These are phyloP conservation scores for Plodia interpunctella DNA, from an alignment of 1,140 invertebrate genomes.

Conservation along the genomic window DNA sequence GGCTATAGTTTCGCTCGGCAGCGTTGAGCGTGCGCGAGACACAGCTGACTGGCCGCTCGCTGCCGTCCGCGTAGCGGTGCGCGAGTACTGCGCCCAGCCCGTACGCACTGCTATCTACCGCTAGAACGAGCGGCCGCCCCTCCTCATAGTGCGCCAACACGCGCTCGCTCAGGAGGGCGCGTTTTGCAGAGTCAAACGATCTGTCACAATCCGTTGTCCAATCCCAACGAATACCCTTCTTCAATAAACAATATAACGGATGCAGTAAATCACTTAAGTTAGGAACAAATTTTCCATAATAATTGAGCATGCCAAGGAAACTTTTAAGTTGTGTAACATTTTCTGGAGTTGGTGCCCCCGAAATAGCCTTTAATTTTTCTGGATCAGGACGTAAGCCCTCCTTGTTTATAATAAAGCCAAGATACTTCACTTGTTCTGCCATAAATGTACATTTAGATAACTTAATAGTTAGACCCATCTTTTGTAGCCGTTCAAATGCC, in stretches of 20 bases:
- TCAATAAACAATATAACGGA: constrained; percentile 30
- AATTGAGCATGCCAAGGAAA: constrained; percentile 39
- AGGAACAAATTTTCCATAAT: constrained; percentile 35
- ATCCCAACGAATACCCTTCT: constrained; percentile 24
- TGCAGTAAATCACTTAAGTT: constrained; percentile 31
- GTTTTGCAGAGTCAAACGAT: constrained; percentile 26
- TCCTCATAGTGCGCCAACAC: constrained; percentile 40
- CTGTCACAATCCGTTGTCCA: constrained; percentile 24
- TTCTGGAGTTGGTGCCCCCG: constrained; percentile 16
- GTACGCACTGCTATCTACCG: constrained; percentile 72
- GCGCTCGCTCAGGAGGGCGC: not conserved
- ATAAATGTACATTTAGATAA: too few species aligned
- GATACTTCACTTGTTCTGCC: constrained; percentile 18
- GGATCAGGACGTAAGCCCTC: constrained; percentile 18
- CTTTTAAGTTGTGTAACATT: constrained; percentile 31
- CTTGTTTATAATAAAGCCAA: constrained; percentile 22
- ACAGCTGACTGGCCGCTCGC: constrained; percentile 58
- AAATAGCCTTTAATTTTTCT: constrained; percentile 26
- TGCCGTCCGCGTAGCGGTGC: constrained; percentile 52
- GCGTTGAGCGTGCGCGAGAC: constrained; percentile 67
- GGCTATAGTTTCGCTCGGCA: constrained; percentile 72
- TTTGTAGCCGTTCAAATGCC: constrained; percentile 12
- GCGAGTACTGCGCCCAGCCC: constrained; percentile 71
- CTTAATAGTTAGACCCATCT: constrained; percentile 14
- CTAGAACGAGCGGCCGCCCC: constrained; percentile 57